Evolutionary conservation across 2,888 invertebrate species (phyloP), one percentile per base, ranked within the genome.

Genomic region (Incurvaria masculella): DNA sequence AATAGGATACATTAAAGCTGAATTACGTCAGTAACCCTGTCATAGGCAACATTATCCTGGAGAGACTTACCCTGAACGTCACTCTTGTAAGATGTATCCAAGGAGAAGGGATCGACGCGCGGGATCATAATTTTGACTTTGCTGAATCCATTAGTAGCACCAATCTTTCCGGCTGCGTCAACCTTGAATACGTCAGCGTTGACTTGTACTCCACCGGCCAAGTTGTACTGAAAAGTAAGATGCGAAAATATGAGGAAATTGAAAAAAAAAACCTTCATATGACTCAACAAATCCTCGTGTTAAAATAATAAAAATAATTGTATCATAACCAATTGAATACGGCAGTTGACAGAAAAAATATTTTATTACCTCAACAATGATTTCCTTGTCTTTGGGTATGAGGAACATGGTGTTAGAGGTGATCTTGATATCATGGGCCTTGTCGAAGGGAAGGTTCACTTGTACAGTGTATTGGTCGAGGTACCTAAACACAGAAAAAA

Each of bases 371-470:
- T 75, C 73, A 16, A 65, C 54, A 1, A 56, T 53, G 3, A 66
- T 57, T 1, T 79, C 75, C 49, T 71, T 66, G 51, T 64, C 61
- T 38, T 76, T 67, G 5, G 78, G 71, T 33, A 68, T 60, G 19
- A 71, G 55, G 52, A 66, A 61, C 4, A 64, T 56, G 2, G 72
- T 52, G 38, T 64, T 69, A 14, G 74, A 65, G 2, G 69, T 64
- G 27, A 71, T 62, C 56, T 82, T 83, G 42, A 86, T 57, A 52
- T 81, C 79, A 48, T 82, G 84, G 0, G 85, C 66, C 38, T 78
- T 79, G 1, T 84, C 81, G 46, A 79, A 73, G 0, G 86, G 85
- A 19, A 85, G 61, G 18, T 79, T 71, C 0, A 86, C 8, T 4
- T 76, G 71, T 0, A 82, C 18, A 0, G 69, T 64, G 38, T 69